phyloP scores from a whole-genome alignment of 2,113 vertebrate genomes.

The Cyphomyrus plagiostoma region DNA sequence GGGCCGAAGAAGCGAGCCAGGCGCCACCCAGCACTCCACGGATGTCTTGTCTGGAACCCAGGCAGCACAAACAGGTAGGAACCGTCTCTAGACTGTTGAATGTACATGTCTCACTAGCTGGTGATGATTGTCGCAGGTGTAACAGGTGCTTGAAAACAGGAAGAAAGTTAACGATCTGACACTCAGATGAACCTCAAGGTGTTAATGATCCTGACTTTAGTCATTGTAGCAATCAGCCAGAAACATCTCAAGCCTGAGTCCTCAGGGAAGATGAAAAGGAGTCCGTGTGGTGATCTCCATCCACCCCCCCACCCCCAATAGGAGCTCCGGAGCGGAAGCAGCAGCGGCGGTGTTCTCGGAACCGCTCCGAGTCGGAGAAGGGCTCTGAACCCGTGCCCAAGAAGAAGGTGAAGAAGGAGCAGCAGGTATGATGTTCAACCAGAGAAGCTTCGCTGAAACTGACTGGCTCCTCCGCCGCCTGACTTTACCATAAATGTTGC shows the following conservation, averaged over 20 bases:
- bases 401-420: constrained; percentile 99
- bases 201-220: neutral
- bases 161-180: neutral
- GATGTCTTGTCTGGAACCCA: neutral
- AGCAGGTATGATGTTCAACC: constrained; percentile 72
- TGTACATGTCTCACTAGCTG: neutral
- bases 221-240: too few species aligned
- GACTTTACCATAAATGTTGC: neutral
- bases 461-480: neutral
- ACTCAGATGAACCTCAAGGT: neutral
- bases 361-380: constrained; percentile 94
- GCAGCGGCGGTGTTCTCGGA: constrained; percentile 87
- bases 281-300: neutral
- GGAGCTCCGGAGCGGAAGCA: constrained; percentile 86
- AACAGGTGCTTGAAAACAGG: neutral
- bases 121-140: neutral
- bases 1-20: neutral
- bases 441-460: neutral
- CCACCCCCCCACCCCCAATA: constrained; percentile 20
- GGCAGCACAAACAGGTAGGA: neutral
- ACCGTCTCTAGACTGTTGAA: neutral
- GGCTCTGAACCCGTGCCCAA: constrained; percentile 86
- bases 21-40: neutral
- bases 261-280: neutral
- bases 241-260: neutral